Percentiles rank a stretch among this genome's conserved stretches.
phyloP scores from a whole-genome alignment of 2,797 vertebrate species.

The Trachurus trachurus region DNA sequence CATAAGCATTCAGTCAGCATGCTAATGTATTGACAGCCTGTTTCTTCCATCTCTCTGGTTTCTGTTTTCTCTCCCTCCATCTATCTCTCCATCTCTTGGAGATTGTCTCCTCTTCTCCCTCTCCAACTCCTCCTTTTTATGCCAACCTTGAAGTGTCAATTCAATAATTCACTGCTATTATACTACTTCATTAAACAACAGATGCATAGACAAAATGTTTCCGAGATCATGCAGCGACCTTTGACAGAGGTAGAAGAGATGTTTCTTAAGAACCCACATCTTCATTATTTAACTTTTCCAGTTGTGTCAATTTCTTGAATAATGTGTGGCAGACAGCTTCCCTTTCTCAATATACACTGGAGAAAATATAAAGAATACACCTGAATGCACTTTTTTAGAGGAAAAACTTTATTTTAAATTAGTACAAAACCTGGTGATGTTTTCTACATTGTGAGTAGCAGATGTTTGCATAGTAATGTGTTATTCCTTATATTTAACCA shows the following conservation, averaged over 20 bases:
- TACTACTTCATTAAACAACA: slow-evolving; percentile 15
- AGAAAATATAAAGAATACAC: not conserved
- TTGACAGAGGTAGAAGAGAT: not conserved
- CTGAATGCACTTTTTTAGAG: slow-evolving; percentile 6
- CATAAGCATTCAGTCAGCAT: slow-evolving; percentile 32
- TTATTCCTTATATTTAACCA: not conserved
- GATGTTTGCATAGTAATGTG: not conserved
- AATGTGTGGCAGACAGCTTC: too few relatives aligned
- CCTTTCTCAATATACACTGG: too few relatives aligned
- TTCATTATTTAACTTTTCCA: slow-evolving; percentile 7
- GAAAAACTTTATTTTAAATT: not conserved
- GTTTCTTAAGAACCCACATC: slow-evolving; percentile 3
- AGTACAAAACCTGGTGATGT: not conserved
- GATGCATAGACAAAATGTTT: not conserved
- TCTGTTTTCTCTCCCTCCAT: slow-evolving; percentile 12
- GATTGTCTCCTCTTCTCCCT: not conserved
- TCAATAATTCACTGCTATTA: slow-evolving; percentile 59
- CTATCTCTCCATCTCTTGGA: not conserved
- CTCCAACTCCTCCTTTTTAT: slow-evolving; percentile 4
- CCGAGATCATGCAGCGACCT: not conserved
- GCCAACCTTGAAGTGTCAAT: slow-evolving; percentile 37
- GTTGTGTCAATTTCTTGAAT: not conserved
- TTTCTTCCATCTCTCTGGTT: slow-evolving; percentile 10
- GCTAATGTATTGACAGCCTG: slow-evolving; percentile 33
- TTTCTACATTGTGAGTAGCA: not conserved